Base-by-base conservation (phyloP, 2,113 vertebrate species). In the Egretta garzetta region DNA sequence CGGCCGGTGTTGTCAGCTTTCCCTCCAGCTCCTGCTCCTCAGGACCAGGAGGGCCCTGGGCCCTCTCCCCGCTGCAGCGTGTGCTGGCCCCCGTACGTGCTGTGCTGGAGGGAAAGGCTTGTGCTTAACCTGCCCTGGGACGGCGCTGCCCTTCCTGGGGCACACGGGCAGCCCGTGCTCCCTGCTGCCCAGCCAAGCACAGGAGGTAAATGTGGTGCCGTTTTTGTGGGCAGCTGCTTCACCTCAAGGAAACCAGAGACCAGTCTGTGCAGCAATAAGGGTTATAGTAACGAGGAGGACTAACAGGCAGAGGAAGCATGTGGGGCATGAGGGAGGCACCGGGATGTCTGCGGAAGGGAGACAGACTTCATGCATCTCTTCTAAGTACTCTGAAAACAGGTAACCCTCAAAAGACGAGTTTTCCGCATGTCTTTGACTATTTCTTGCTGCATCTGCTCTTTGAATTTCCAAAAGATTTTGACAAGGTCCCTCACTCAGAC, bases 151-250 rank as follows among this genome's bases (percentile, higher is more conserved):
- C 32, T 12, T 35, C 0, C 37, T 12, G 39, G 67, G 43, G n/a
- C 86, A 23, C 39, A 14, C 0, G 0, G 45, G 58, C 21, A 17
- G 12, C 4, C 30, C 4, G 5, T 5, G n/a, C 27, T 73, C 39
- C 26, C 56, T 53, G 49, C 66, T 79, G 83, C n/a, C 28, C 0
- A 1, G 47, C 47, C 28, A 6, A 26, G 47, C 28, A 47, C 0
- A 0, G 53, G 12, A 5, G 26, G 16, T 6, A 18, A 5, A 27
- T 4, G 3, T 23, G 35, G 4, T 41, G 41, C 63, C 0, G 0
- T 4, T 43, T 41, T 10, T 52, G 49, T 22, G 64, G 26, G 20
- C 6, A 6, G 27, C 17, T 41, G 23, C 21, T 53, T 60, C 27
- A 8, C 19, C 16, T 49, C n/a, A 4, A 4, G 15, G 55, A 59